phyloP scores from a whole-genome alignment of 1,140 invertebrate species.

The Oreohelix idahoensis region DNA sequence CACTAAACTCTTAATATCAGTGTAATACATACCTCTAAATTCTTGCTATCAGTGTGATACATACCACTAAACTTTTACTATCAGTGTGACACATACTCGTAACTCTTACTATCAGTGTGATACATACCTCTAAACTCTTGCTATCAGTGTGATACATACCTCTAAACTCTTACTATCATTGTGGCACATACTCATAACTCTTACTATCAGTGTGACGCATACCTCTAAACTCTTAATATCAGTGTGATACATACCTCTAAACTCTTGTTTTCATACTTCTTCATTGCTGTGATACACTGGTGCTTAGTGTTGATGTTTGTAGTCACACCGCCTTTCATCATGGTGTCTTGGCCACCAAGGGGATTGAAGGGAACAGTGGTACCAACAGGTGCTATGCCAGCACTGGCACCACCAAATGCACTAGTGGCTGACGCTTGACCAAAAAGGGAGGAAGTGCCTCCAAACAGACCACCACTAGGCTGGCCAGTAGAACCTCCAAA shows the following conservation, averaged over 20 bases:
- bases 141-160: too few relatives aligned
- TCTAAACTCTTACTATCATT: too few relatives aligned
- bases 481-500: constrained; percentile 54
- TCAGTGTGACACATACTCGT: too few relatives aligned
- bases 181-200: too few relatives aligned
- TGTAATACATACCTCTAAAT: too few relatives aligned
- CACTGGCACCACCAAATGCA: constrained; percentile 46
- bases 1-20: too few relatives aligned
- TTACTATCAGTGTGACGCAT: too few relatives aligned
- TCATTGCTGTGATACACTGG: constrained; percentile 97
- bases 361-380: constrained; percentile 84
- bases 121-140: too few relatives aligned
- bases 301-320: constrained; percentile 90
- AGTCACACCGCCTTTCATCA: constrained; percentile 86
- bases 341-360: constrained; percentile 89
- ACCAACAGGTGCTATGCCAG: constrained; percentile 42
- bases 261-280: constrained; percentile 95
- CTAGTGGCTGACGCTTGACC: constrained; percentile 40
- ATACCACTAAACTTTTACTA: too few relatives aligned
- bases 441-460: constrained; percentile 19
- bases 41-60: too few relatives aligned
- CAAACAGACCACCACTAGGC: constrained; percentile 44
- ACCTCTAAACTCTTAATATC: too few relatives aligned
- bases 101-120: too few relatives aligned
- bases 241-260: constrained; percentile 81